Evolutionary conservation across 35 echinoderm and acorn worm genomes (phyloP).

Genomic region (Ptychodera flava): DNA sequence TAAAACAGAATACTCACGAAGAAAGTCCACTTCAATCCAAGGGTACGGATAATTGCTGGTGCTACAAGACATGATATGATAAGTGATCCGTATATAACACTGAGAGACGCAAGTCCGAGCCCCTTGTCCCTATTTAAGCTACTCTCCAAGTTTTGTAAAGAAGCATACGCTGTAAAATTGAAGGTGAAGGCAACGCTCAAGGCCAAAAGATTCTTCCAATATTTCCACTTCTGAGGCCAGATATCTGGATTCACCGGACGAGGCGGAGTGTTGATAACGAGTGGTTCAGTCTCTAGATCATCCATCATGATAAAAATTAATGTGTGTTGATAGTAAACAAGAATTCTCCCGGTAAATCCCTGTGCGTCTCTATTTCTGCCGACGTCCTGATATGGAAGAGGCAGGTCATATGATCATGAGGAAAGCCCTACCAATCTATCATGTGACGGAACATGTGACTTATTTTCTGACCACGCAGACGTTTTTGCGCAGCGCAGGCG

Average conservation of each 20-base stretch:
- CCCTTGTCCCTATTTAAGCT: constrained; percentile 45
- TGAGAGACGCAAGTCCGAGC: constrained; percentile 56
- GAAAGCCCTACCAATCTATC: too few relatives aligned
- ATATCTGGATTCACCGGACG: not conserved
- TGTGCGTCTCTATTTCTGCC: too few relatives aligned
- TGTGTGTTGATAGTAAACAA: too few relatives aligned
- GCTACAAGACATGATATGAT: constrained; percentile 62
- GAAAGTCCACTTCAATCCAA: constrained; percentile 76
- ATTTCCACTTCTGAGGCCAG: not conserved
- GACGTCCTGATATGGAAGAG: too few relatives aligned
- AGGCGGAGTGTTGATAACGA: not conserved
- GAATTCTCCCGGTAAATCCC: too few relatives aligned
- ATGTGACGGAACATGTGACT: too few relatives aligned
- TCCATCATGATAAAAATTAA: not conserved
- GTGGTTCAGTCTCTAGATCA: not conserved
- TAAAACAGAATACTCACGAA: constrained; percentile 40
- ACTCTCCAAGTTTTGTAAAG: constrained; percentile 82
- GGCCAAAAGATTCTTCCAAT: constrained; percentile 74
- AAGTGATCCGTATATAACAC: constrained; percentile 54
- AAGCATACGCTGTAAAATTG: constrained; percentile 67
- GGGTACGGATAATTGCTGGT: constrained; percentile 44
- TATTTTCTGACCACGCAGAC: too few relatives aligned
- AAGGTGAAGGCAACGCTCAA: constrained; percentile 46
- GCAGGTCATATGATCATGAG: too few relatives aligned
- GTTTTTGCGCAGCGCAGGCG: too few relatives aligned